Percentiles rank a stretch among this genome's conserved stretches.
These are phyloP conservation scores for Drosophila baimaii DNA, from an alignment of 1,140 invertebrate species.

Conservation along the genomic window DNA sequence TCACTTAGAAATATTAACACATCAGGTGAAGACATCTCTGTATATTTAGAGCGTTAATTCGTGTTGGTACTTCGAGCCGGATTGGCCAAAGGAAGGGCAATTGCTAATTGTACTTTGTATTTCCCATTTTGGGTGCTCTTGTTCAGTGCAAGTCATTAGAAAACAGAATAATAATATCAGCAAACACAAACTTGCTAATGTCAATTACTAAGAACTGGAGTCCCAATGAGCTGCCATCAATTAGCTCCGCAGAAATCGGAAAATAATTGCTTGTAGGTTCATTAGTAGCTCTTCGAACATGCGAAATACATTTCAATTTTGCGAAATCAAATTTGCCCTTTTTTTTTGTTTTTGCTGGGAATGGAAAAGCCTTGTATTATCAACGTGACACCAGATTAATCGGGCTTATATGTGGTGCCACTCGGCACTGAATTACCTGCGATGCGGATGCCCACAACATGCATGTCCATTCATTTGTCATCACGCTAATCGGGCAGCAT, in stretches of 20 bases:
- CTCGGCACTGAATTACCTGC: neutral
- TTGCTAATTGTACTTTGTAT: too few species aligned
- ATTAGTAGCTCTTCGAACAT: neutral
- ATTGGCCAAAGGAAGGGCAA: too few species aligned
- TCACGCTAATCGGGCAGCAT: conserved; percentile 17
- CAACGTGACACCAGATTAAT: conserved; percentile 16
- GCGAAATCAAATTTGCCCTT: neutral
- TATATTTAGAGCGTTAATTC: too few species aligned
- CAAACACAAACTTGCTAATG: too few species aligned
- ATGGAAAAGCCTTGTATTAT: neutral
- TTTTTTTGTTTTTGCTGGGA: too few species aligned
- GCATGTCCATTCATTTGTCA: conserved; percentile 26
- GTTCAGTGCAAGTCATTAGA: too few species aligned
- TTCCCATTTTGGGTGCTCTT: too few species aligned
- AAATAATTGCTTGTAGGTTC: neutral
- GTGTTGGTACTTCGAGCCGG: too few species aligned
- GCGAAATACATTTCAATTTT: neutral
- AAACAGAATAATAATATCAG: too few species aligned
- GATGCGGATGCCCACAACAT: neutral
- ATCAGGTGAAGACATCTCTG: too few species aligned
- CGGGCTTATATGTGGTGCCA: neutral
- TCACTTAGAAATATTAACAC: too few species aligned
- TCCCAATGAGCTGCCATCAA: neutral
- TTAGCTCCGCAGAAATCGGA: neutral
- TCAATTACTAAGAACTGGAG: neutral